Percentiles rank a stretch among this genome's conserved stretches.
Conservation (phyloP, 2,888 invertebrate species). For the Phrixothrix hirtus region DNA sequence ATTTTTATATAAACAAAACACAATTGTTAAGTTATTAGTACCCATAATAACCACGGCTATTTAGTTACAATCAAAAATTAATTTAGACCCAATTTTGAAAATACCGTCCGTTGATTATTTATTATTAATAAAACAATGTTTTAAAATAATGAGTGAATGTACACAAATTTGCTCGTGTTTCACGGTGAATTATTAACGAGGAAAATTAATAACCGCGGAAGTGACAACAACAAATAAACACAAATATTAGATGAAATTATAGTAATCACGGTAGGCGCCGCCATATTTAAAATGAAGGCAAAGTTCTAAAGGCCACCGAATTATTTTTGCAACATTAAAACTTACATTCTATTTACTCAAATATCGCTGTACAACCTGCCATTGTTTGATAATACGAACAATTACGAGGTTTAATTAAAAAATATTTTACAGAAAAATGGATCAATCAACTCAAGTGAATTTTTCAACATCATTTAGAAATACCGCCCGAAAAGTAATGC, state of each 20-base stretch:
- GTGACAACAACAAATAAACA: slow-evolving; percentile 6
- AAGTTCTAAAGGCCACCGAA: background rate
- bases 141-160: background rate
- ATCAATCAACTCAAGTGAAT: slow-evolving; percentile 39
- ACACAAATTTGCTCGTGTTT: slow-evolving; percentile 6
- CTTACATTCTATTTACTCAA: too few species aligned
- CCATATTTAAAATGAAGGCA: background rate
- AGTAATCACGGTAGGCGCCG: slow-evolving; percentile 9
- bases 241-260: slow-evolving; percentile 12
- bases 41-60: background rate
- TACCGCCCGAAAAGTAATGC: too few species aligned
- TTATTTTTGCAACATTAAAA: too few species aligned
- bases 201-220: slow-evolving; percentile 20
- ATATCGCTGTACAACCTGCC: too few species aligned
- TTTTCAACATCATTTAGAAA: slow-evolving; percentile 49
- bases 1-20: too few species aligned
- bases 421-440: too few species aligned
- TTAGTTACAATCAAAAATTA: background rate
- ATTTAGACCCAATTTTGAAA: too few species aligned
- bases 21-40: too few species aligned
- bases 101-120: too few species aligned
- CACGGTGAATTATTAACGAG: background rate
- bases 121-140: too few species aligned
- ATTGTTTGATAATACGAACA: too few species aligned
- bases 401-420: too few species aligned